Evolutionary conservation across 2,888 invertebrate genomes (phyloP).

Genomic region (Xiphydria camelus): DNA sequence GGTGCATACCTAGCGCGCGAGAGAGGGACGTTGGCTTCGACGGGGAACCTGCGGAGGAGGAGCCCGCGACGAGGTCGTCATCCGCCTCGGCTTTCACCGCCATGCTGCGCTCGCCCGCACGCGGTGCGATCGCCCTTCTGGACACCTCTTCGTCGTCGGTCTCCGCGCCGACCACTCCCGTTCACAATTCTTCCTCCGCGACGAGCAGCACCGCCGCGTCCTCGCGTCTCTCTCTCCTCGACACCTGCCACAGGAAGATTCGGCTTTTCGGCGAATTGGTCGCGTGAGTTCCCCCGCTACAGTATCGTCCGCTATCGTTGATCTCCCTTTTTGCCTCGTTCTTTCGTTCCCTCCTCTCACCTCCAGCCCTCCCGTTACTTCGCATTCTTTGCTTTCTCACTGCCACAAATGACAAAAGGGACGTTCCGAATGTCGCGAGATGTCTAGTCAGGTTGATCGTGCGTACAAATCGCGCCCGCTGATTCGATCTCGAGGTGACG

Average conservation of each 20-base stretch:
- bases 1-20: conserved; percentile 47
- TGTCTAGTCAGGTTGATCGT: too few relatives aligned
- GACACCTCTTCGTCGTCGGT: conserved; percentile 33
- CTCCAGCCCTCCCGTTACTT: too few relatives aligned
- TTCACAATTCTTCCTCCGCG: conserved; percentile 28
- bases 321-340: not conserved
- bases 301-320: conserved; percentile 2
- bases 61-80: conserved; percentile 28
- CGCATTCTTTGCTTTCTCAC: too few relatives aligned
- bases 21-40: conserved; percentile 48
- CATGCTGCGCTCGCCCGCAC: conserved; percentile 50
- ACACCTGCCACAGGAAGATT: conserved; percentile 75
- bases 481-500: too few relatives aligned
- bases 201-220: conserved; percentile 35
- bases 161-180: conserved; percentile 46
- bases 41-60: conserved; percentile 42
- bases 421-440: too few relatives aligned
- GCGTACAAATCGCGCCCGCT: too few relatives aligned
- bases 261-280: conserved; percentile 73
- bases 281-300: conserved; percentile 64
- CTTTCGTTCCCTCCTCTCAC: not conserved
- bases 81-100: conserved; percentile 34
- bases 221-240: conserved; percentile 68
- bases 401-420: too few relatives aligned
- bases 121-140: conserved; percentile 35